A percentile compares a stretch with the other conserved stretches of the same genome.
Evolutionary conservation across 2,113 vertebrate genomes (phyloP).

Genomic region (Tapirus terrestris): DNA sequence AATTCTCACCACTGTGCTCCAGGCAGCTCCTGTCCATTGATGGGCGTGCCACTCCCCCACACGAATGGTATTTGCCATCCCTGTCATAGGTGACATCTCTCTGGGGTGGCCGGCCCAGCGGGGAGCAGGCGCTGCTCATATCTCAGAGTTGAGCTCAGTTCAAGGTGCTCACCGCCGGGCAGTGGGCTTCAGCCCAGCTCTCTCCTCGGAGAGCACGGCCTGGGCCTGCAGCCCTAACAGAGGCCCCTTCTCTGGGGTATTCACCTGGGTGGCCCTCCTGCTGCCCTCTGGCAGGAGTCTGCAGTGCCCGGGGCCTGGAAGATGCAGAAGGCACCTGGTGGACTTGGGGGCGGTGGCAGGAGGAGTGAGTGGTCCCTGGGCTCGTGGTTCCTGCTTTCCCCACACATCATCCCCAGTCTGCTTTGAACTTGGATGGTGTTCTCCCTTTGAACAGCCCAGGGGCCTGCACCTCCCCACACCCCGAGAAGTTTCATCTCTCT

Average conservation of each 20-base stretch:
- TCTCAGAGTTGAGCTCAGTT: not conserved
- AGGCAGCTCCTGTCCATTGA: not conserved
- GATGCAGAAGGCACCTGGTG: not conserved
- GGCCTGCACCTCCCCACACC: not conserved
- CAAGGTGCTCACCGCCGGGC: not conserved
- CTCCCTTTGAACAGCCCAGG: not conserved
- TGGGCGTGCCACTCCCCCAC: not conserved
- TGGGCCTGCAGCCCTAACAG: not conserved
- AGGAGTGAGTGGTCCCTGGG: not conserved
- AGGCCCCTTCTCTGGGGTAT: not conserved
- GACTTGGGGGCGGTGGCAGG: accelerated
- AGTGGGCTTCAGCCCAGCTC: not conserved
- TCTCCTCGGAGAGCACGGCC: not conserved
- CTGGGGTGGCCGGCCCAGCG: not conserved
- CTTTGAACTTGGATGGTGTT: not conserved
- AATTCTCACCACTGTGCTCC: not conserved
- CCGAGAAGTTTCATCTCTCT: not conserved
- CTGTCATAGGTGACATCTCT: not conserved
- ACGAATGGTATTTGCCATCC: slow-evolving; percentile 64
- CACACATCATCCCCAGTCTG: accelerated
- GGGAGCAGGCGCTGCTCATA: not conserved
- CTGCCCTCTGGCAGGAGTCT: not conserved
- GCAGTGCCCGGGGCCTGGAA: not conserved
- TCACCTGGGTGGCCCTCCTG: not conserved
- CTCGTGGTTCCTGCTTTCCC: not conserved